phyloP scores from a whole-genome alignment of 2,888 invertebrate species.

The Chrysomela aeneicollis region DNA sequence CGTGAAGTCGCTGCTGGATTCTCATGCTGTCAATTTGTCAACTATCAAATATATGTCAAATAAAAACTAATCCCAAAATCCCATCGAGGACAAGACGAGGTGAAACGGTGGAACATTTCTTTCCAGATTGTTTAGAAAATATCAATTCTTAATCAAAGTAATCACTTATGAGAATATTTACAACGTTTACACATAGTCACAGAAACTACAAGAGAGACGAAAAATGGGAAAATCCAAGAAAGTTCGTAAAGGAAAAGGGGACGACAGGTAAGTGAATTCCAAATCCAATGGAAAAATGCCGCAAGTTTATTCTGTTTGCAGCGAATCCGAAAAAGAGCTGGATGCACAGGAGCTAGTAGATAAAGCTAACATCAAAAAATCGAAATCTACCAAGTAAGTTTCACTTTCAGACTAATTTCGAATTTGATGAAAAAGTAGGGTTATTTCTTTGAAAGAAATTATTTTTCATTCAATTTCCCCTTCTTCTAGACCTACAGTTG shows the following conservation, averaged over 20 bases:
- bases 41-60: too few species aligned
- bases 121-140: conserved; percentile 37
- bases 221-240: conserved; percentile 84
- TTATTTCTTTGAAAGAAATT: conserved; percentile 26
- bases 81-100: too few species aligned
- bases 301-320: conserved; percentile 62
- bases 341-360: conserved; percentile 52
- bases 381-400: conserved; percentile 53
- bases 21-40: too few species aligned
- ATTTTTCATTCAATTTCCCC: background rate
- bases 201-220: conserved; percentile 43
- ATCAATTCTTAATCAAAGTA: conserved; percentile 29
- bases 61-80: too few species aligned
- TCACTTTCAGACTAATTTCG: conserved; percentile 13
- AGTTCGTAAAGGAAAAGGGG: conserved; percentile 79
- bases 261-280: conserved; percentile 74
- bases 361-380: conserved; percentile 53
- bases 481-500: conserved; percentile 18
- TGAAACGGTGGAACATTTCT: too few species aligned
- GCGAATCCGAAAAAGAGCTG: conserved; percentile 68
- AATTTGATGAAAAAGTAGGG: conserved; percentile 41
- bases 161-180: conserved; percentile 54
- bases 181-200: conserved; percentile 42
- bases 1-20: too few species aligned
- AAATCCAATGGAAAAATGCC: conserved; percentile 26